Evolutionary conservation across 1,140 invertebrate species (phyloP), one percentile per base, ranked within the genome.

Genomic region (Drosophila arizonae): DNA sequence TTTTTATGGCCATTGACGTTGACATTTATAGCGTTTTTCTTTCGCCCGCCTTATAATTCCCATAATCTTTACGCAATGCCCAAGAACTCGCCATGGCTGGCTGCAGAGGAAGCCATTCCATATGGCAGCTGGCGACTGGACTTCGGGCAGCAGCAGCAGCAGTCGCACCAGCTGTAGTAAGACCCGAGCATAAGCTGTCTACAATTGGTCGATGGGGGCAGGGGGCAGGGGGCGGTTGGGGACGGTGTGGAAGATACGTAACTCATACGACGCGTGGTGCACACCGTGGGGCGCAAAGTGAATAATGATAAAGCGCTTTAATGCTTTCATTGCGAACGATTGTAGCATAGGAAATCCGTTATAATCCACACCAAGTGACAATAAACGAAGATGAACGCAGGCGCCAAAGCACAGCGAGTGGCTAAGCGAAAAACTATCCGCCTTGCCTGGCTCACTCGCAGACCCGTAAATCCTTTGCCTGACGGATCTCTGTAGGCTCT

Each of bases 281-380:
- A 61, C 79, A 79, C 77, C 67, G 76, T 82, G 48, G 48, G 48
- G 74, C 67, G 79, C 76, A 76, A 73, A 88, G 77, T 88, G 84
- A 88, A 84, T 88, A 87, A 88, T 88, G 80, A 88, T 88, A 88
- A 89, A 84, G 80, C 77, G 74, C 77, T 69, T 85, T 89, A 88
- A 88, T 78, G 73, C 85, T 77, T 80, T 82, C 82, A 87, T 89
- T 84, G 85, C 85, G 55, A 89, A 73, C 85, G 84, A 88, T 88
- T 88, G 74, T 84, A 66, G 65, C 68, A 64, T 69, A 64, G 77
- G 71, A 88, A 88, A 88, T 88, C 84, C 77, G 74, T 89, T 88
- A 88, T 88, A 88, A 88, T 88, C 84, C 84, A 89, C 84, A 88
- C 74, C 70, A 89, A 88, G 80, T 80, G 85, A 88, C 85, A 89